Conservation (phyloP, 2,113 vertebrate genomes). For the Noturus placidus region DNA sequence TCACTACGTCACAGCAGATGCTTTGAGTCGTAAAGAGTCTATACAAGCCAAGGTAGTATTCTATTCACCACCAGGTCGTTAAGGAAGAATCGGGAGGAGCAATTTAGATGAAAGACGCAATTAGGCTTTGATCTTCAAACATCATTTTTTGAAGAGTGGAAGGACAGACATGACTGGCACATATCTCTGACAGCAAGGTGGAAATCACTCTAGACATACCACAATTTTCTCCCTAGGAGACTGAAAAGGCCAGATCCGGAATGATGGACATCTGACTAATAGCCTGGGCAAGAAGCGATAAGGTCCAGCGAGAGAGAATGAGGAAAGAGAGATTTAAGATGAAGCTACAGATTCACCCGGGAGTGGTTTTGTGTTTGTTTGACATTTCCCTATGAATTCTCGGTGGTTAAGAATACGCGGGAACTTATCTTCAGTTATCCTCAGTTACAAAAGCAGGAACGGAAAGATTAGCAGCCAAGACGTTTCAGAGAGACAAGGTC, state of each 20-base stretch:
- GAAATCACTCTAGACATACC: neutral
- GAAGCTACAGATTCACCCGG: neutral
- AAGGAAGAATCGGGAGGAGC: neutral
- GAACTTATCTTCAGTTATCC: neutral
- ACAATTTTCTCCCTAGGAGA: neutral
- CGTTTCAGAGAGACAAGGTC: neutral
- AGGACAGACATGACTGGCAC: neutral
- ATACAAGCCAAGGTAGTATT: neutral
- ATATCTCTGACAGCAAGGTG: neutral
- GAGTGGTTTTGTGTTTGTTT: neutral
- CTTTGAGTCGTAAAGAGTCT: neutral
- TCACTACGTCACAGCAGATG: neutral
- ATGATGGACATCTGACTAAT: constrained; percentile 37
- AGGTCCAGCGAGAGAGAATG: neutral
- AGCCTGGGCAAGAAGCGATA: neutral
- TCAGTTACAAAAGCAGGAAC: neutral
- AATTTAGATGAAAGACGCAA: neutral
- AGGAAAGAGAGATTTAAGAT: neutral
- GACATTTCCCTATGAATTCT: neutral
- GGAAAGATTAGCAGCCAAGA: neutral
- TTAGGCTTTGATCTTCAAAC: neutral
- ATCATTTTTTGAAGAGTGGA: neutral
- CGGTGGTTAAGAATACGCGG: neutral
- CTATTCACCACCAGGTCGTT: neutral
- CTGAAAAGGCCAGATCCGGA: neutral